A percentile compares a stretch with the other conserved stretches of the same genome.
These are phyloP conservation scores for Nycticryphes semicollaris DNA, from an alignment of 2,113 vertebrate genomes.

Conservation along the genomic window DNA sequence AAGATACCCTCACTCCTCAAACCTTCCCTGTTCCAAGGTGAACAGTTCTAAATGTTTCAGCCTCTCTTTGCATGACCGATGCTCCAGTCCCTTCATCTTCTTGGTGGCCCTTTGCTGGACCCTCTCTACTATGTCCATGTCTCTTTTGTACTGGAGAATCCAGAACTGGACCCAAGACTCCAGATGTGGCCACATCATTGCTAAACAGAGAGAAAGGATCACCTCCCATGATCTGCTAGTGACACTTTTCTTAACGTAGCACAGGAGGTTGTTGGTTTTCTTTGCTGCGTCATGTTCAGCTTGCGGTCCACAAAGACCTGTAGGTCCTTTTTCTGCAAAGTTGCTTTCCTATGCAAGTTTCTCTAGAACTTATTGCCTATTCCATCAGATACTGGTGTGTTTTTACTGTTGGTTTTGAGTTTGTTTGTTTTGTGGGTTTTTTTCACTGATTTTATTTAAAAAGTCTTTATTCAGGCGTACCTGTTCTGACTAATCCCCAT, in stretches of 20 bases:
- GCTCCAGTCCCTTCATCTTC: not conserved
- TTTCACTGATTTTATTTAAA: not conserved
- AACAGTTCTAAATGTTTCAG: not conserved
- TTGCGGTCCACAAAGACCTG: not conserved
- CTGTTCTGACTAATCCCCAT: not conserved
- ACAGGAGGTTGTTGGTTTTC: not conserved
- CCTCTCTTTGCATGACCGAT: not conserved
- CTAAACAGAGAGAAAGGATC: not conserved
- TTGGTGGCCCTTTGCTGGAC: not conserved
- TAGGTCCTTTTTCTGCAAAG: not conserved
- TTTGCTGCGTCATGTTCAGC: not conserved
- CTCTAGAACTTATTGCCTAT: not conserved
- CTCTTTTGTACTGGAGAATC: not conserved
- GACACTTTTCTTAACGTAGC: not conserved
- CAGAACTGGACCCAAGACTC: not conserved
- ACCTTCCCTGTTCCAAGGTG: not conserved
- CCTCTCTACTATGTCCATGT: too few relatives aligned
- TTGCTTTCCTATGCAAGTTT: not conserved
- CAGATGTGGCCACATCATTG: not conserved
- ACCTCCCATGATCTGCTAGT: not conserved
- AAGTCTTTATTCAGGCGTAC: not conserved
- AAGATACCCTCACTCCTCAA: not conserved
- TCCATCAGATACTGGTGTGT: not conserved
- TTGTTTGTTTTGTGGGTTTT: not conserved
- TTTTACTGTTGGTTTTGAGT: not conserved